Evolutionary conservation across 2,113 vertebrate genomes (phyloP).

Genomic region (Aleadryas rufinucha): DNA sequence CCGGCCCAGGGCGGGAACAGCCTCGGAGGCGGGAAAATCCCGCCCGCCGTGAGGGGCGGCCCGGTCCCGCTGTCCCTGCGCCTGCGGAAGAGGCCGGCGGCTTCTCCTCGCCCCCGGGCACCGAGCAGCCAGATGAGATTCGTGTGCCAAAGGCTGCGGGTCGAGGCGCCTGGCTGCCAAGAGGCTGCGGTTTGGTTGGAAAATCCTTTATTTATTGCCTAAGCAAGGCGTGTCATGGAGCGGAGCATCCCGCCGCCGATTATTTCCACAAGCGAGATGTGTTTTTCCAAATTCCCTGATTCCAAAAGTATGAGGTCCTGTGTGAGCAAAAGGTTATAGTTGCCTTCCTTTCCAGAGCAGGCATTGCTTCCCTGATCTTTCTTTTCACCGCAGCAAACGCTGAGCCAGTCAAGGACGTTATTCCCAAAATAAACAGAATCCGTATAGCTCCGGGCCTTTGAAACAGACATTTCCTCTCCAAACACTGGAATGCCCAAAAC

Average conservation of each 20-base stretch:
- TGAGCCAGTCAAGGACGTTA: background rate
- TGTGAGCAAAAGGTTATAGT: background rate
- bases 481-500: background rate
- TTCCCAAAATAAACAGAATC: background rate
- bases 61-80: background rate
- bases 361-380: background rate
- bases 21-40: background rate
- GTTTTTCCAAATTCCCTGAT: background rate
- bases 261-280: background rate
- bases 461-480: background rate
- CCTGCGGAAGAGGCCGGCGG: background rate
- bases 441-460: background rate
- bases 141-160: background rate
- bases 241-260: background rate
- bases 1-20: background rate
- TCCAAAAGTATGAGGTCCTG: background rate
- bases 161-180: background rate
- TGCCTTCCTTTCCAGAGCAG: background rate
- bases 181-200: background rate
- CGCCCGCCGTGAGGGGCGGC: background rate
- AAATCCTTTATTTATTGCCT: background rate
- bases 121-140: fast-evolving
- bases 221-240: fast-evolving
- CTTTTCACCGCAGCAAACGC: background rate
- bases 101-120: background rate